These are phyloP conservation scores for Xestoiulus laeticollis DNA, from an alignment of 2,888 invertebrate species.

Conservation along the genomic window DNA sequence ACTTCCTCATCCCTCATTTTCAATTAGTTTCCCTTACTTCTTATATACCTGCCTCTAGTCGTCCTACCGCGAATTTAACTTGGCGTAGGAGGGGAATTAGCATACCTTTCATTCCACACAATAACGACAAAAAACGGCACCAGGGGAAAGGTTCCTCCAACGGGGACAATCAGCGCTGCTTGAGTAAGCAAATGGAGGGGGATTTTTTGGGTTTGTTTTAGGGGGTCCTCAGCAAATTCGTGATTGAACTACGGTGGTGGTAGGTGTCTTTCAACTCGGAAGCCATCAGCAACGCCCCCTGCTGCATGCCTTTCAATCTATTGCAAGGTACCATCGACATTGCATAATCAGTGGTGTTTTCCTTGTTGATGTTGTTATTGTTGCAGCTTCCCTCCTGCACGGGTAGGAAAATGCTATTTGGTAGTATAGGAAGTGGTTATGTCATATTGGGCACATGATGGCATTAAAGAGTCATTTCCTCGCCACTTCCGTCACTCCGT, in stretches of 20 bases:
- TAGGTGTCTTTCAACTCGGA: constrained; percentile 3
- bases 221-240: neutral
- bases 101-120: constrained; percentile 11
- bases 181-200: neutral
- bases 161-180: constrained; percentile 7
- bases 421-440: neutral
- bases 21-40: constrained; percentile 10
- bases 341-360: no score
- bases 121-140: constrained; percentile 24
- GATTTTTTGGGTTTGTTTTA: neutral
- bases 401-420: neutral
- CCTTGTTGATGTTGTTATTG: neutral
- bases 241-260: neutral
- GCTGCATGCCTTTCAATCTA: neutral
- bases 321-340: neutral
- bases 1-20: neutral
- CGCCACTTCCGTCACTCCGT: no score
- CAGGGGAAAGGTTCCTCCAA: neutral
- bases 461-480: no score
- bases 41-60: neutral
- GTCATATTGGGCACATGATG: neutral
- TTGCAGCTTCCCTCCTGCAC: neutral
- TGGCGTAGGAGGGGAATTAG: neutral
- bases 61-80: neutral
- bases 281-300: neutral